Evolutionary conservation across 2,797 vertebrate genomes (phyloP).

Genomic region (Sebastes itinus): DNA sequence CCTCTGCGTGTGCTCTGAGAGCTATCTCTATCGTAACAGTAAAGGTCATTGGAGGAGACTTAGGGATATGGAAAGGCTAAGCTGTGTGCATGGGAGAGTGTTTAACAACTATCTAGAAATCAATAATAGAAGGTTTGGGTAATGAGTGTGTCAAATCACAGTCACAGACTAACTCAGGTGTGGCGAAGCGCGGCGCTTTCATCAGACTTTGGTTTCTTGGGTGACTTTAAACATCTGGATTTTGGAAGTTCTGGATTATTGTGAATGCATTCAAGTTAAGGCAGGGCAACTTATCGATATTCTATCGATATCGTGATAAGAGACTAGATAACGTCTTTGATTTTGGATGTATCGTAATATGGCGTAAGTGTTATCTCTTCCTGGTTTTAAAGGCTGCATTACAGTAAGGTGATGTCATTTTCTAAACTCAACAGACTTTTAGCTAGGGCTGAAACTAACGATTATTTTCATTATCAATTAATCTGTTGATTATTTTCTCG

Average conservation of each 20-base stretch:
- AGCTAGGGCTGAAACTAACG: too few relatives aligned
- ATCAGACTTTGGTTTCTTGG: conserved; percentile 12
- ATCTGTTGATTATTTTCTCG: too few relatives aligned
- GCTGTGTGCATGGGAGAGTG: conserved; percentile 63
- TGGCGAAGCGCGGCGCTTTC: conserved; percentile 25
- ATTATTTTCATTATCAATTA: too few relatives aligned
- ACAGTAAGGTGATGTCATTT: too few relatives aligned
- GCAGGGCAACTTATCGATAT: too few relatives aligned
- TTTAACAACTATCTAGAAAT: conserved; percentile 73
- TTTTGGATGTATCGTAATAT: too few relatives aligned
- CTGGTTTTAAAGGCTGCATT: too few relatives aligned
- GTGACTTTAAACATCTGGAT: background rate
- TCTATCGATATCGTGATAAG: too few relatives aligned
- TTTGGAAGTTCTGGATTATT: conserved; percentile 15
- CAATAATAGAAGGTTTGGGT: conserved; percentile 72
- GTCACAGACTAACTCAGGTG: conserved; percentile 33
- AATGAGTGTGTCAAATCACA: conserved; percentile 66
- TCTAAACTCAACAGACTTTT: too few relatives aligned
- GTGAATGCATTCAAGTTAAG: background rate
- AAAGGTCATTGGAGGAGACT: conserved; percentile 79
- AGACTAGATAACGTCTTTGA: too few relatives aligned
- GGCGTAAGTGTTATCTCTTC: too few relatives aligned
- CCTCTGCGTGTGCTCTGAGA: conserved; percentile 51
- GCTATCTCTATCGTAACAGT: conserved; percentile 74
- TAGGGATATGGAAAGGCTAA: conserved; percentile 72